A percentile compares a stretch with the other conserved stretches of the same genome.
Conservation (phyloP, 2,113 vertebrate genomes). For the Morone chrysops region DNA sequence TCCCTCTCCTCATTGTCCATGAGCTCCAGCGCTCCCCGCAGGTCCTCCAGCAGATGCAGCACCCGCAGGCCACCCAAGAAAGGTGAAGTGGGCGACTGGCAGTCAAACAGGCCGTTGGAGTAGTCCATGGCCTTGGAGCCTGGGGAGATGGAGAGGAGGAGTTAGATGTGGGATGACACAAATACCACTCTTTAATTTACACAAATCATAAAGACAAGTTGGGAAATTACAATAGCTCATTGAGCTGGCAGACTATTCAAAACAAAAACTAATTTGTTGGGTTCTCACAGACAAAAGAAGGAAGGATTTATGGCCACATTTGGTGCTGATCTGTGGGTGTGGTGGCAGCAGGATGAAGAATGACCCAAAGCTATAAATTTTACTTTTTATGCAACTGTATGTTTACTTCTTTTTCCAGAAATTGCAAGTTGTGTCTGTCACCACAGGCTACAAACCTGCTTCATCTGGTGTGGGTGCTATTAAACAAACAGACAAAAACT, state of each 20-base stretch:
- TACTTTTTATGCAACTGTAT: not conserved
- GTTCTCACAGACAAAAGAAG: not conserved
- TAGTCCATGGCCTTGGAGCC: slow-evolving; percentile 98
- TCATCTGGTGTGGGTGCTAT: not conserved
- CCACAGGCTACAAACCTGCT: not conserved
- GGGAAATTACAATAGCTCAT: not conserved
- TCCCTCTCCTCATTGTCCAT: slow-evolving; percentile 94
- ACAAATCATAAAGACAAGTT: not conserved
- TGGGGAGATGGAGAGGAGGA: slow-evolving; percentile 49
- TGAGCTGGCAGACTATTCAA: not conserved
- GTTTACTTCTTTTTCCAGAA: slow-evolving; percentile 5
- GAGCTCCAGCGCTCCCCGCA: slow-evolving; percentile 91
- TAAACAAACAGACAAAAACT: not conserved
- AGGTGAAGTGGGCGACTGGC: slow-evolving; percentile 96
- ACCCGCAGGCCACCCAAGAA: slow-evolving; percentile 94
- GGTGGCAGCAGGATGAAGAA: not conserved
- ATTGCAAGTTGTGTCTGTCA: not conserved
- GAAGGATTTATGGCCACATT: slow-evolving; percentile 16
- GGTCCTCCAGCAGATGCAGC: slow-evolving; percentile 93
- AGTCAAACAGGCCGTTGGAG: slow-evolving; percentile 96
- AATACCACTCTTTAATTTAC: not conserved
- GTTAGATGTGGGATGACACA: not conserved
- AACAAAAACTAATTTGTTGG: slow-evolving; percentile 1
- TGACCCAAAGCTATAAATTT: slow-evolving; percentile 9
- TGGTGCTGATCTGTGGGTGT: slow-evolving; percentile 23